These are phyloP conservation scores for Tenthredo distinguenda DNA, from an alignment of 2,888 invertebrate genomes.

Conservation along the genomic window DNA sequence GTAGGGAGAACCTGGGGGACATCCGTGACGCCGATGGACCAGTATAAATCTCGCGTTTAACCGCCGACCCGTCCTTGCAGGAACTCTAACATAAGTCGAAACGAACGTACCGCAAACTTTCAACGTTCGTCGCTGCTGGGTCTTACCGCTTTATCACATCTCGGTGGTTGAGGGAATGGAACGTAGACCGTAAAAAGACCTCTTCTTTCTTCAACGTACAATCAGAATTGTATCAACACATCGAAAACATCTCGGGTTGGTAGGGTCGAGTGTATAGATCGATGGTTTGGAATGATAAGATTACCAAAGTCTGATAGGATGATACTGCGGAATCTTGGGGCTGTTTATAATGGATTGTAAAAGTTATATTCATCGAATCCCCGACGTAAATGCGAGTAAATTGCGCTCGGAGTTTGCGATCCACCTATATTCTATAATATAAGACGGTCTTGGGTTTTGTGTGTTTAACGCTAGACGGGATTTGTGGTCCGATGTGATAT, in stretches of 20 bases:
- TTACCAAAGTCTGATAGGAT: neutral
- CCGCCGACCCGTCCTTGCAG: slow-evolving; percentile 22
- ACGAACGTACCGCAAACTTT: slow-evolving; percentile 38
- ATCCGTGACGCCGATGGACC: slow-evolving; percentile 47
- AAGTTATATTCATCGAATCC: neutral
- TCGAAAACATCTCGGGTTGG: neutral
- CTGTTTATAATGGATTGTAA: neutral
- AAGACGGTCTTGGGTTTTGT: slow-evolving; percentile 45
- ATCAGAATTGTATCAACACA: neutral
- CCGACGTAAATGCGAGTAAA: slow-evolving; percentile 5
- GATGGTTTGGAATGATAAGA: neutral
- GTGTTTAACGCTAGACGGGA: slow-evolving; percentile 60
- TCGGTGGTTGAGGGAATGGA: neutral
- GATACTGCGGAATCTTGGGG: neutral
- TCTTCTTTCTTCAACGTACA: neutral
- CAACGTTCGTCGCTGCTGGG: slow-evolving; percentile 6
- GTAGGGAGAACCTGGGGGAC: slow-evolving; percentile 47
- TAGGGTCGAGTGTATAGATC: neutral
- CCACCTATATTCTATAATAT: slow-evolving; percentile 40
- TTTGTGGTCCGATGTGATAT: slow-evolving; percentile 73
- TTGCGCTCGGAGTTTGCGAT: slow-evolving; percentile 1
- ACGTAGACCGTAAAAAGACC: neutral
- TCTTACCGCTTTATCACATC: slow-evolving; percentile 20
- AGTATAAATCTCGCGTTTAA: slow-evolving; percentile 48
- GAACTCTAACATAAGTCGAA: slow-evolving; percentile 17